Evolutionary conservation across 2,113 vertebrate species (phyloP).

Genomic region (Mustelus asterias): DNA sequence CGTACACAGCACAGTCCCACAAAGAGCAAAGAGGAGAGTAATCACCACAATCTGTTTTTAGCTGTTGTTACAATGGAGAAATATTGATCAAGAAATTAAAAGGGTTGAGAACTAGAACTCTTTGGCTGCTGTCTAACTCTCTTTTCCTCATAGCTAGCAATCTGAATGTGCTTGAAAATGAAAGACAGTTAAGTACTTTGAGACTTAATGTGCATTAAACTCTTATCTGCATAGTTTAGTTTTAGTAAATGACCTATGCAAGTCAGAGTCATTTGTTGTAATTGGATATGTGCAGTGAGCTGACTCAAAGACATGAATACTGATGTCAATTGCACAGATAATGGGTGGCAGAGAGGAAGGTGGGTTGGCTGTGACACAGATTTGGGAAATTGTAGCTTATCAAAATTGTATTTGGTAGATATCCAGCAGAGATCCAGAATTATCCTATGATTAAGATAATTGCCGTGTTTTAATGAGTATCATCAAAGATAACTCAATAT

Average conservation of each 20-base stretch:
- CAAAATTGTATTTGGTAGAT: conserved; percentile 31
- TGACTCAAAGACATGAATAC: neutral
- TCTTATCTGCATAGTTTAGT: conserved; percentile 27
- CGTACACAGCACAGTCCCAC: neutral
- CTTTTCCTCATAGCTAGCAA: neutral
- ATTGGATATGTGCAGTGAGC: conserved; percentile 7
- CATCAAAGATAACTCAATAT: conserved; percentile 27
- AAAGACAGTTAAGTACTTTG: conserved; percentile 28
- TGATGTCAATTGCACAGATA: conserved; percentile 28
- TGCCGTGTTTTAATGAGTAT: conserved; percentile 34
- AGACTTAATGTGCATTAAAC: conserved; percentile 5
- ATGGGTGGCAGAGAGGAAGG: neutral
- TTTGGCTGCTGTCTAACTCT: neutral
- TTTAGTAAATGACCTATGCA: conserved; percentile 29
- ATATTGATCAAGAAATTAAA: neutral
- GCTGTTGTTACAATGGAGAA: neutral
- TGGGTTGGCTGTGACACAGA: conserved; percentile 34
- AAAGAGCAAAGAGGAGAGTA: neutral
- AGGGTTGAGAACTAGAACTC: neutral
- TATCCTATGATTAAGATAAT: conserved; percentile 36
- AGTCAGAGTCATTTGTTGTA: conserved; percentile 22
- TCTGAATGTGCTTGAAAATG: neutral
- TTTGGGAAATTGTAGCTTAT: conserved; percentile 37
- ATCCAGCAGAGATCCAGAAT: conserved; percentile 35
- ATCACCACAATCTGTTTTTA: neutral